Conservation (phyloP, 2,888 invertebrate species). For the Sympetrum striolatum region DNA sequence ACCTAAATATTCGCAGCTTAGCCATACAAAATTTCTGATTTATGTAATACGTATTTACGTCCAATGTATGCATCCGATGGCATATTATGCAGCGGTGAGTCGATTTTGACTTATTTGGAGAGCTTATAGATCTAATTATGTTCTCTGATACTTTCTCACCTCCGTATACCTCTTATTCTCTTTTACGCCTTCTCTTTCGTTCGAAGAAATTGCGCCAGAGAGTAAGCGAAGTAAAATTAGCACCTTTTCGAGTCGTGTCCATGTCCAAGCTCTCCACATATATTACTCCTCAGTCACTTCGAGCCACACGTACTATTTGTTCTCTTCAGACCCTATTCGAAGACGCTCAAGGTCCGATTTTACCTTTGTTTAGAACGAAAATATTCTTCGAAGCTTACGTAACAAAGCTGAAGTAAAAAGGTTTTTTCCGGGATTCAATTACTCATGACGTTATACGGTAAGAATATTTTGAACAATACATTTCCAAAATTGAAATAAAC, state of each 20-base stretch:
- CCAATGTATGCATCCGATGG: too few species aligned
- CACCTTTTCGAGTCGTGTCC: conserved; percentile 32
- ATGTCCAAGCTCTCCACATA: neutral
- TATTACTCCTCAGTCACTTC: neutral
- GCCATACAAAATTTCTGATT: too few species aligned
- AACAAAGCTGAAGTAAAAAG: neutral
- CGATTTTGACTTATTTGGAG: too few species aligned
- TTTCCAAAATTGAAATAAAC: too few species aligned
- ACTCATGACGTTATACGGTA: too few species aligned
- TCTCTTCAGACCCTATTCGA: neutral
- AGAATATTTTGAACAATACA: too few species aligned
- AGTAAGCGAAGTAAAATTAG: conserved; percentile 16
- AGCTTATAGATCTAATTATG: neutral
- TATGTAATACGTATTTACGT: too few species aligned
- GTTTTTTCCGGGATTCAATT: too few species aligned
- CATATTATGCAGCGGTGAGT: too few species aligned
- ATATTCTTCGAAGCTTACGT: neutral
- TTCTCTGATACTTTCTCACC: neutral
- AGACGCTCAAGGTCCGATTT: neutral
- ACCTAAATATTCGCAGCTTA: too few species aligned
- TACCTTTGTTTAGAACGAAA: neutral
- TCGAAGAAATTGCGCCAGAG: conserved; percentile 10
- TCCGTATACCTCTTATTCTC: neutral
- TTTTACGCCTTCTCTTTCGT: neutral
- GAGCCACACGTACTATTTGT: neutral